Base-by-base conservation (phyloP, 2,113 vertebrate species). In the Eurystomus gularis region DNA sequence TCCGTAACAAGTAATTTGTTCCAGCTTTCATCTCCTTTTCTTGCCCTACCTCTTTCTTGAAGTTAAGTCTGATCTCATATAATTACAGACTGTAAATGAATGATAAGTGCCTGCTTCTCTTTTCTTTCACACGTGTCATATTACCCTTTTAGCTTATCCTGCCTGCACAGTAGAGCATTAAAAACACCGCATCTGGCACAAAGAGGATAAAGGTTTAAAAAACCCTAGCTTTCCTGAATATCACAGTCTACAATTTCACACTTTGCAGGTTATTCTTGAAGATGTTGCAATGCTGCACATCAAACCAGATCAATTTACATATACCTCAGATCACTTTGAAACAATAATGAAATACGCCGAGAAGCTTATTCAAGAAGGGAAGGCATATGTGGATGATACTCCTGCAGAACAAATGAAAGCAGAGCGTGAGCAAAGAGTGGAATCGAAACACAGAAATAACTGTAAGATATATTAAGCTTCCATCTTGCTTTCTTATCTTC, bases 221-320 rank as follows among this genome's bases (percentile, higher is more conserved):
- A 72, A 66, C 89, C 64, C 5, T 52, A 20, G 3, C 61, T 89
- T 83, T 93, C 46, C 81, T 84, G 57, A 68, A 28, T 82, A 31
- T 84, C 82, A 66, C 71, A 75, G 44, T 31, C 4, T 57, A 20
- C 10, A 14, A 23, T 88, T 80, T 91, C 21, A 70, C 54, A 31
- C 31, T 77, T 58, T 91, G 35, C 97, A 99, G 99, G 99, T 99
- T 75, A 99, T 99, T 88, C 97, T 99, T 97, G 99, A 99, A 97
- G 99, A 99, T 7, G 98, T 99, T 49, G 98, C 99, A 33, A 99
- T 99, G 99, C 98, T 99, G 62, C 99, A 99, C 86, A 99, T 99
- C 97, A 98, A 98, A 66, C 99, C 99, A 19, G 99, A 99, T 97
- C 99, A 99, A 91, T 99, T 99, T 97, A 99, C 99, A 66, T 99